Conservation (phyloP, 1,140 invertebrate genomes). For the Sycobia sp. region DNA sequence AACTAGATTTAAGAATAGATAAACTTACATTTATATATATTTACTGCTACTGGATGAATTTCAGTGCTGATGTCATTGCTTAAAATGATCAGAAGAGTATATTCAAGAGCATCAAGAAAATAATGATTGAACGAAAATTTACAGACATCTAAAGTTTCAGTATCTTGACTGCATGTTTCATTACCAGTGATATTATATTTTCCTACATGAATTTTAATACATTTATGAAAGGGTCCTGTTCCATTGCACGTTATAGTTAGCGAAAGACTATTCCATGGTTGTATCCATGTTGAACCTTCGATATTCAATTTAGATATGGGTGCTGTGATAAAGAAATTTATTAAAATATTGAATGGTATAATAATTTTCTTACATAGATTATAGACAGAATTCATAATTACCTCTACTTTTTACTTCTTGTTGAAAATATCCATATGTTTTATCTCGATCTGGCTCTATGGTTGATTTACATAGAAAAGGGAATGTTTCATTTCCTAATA, state of each 20-base stretch:
- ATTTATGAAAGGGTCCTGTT: constrained; percentile 71
- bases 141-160: constrained; percentile 59
- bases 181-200: constrained; percentile 80
- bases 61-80: constrained; percentile 73
- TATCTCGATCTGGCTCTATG: constrained; percentile 68
- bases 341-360: constrained; percentile 24
- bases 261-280: constrained; percentile 76
- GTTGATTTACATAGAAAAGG: constrained; percentile 50
- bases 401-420: constrained; percentile 68
- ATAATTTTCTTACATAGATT: constrained; percentile 3
- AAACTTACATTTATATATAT: constrained; percentile 77
- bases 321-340: constrained; percentile 57
- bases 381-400: constrained; percentile 47
- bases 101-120: constrained; percentile 68
- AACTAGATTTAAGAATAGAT: constrained; percentile 1
- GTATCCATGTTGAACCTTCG: constrained; percentile 77
- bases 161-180: constrained; percentile 67
- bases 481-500: constrained; percentile 46
- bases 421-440: constrained; percentile 77
- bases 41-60: constrained; percentile 73
- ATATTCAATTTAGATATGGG: constrained; percentile 71
- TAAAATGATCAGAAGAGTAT: constrained; percentile 77
- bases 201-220: constrained; percentile 67
- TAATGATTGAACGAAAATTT: constrained; percentile 70
- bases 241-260: constrained; percentile 75